Evolutionary conservation across 2,888 invertebrate genomes (phyloP).

Genomic region (Hololepta plana): DNA sequence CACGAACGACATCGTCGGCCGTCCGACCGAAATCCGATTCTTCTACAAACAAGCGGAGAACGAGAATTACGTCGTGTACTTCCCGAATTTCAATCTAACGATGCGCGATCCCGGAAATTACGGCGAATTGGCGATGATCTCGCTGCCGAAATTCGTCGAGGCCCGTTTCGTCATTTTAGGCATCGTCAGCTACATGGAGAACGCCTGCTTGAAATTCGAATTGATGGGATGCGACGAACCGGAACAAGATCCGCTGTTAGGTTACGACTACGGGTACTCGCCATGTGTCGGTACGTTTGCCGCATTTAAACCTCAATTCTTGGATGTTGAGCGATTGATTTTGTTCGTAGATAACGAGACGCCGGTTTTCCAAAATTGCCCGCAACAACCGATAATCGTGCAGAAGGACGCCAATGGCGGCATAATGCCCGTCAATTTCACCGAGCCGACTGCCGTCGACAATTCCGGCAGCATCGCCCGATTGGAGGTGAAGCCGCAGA

Average conservation of each 20-base stretch:
- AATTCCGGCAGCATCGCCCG: conserved; percentile 91
- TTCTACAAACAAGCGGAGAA: conserved; percentile 90
- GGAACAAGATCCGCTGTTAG: conserved; percentile 60
- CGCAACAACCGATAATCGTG: conserved; percentile 79
- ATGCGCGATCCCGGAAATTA: conserved; percentile 94
- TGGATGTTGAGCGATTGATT: no score
- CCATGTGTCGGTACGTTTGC: conserved; percentile 61
- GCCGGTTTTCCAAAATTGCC: conserved; percentile 92
- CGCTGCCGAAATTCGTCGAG: conserved; percentile 81
- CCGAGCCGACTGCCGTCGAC: conserved; percentile 85
- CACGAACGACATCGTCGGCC: conserved; percentile 85
- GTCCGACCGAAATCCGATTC: conserved; percentile 90
- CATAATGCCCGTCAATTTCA: conserved; percentile 79
- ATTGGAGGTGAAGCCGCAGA: conserved; percentile 80
- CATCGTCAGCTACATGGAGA: conserved; percentile 92
- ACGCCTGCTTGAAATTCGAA: conserved; percentile 90
- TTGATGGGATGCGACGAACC: conserved; percentile 91
- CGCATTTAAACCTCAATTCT: conserved; percentile 4
- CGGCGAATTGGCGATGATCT: conserved; percentile 91
- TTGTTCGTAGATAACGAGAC: conserved; percentile 65
- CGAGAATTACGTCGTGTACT: conserved; percentile 92
- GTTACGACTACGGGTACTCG: conserved; percentile 85
- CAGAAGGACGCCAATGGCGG: conserved; percentile 78
- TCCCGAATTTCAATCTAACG: conserved; percentile 88
- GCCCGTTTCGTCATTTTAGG: conserved; percentile 88